Evolutionary conservation across 2,888 invertebrate species (phyloP).

Genomic region (Athalia cordata): DNA sequence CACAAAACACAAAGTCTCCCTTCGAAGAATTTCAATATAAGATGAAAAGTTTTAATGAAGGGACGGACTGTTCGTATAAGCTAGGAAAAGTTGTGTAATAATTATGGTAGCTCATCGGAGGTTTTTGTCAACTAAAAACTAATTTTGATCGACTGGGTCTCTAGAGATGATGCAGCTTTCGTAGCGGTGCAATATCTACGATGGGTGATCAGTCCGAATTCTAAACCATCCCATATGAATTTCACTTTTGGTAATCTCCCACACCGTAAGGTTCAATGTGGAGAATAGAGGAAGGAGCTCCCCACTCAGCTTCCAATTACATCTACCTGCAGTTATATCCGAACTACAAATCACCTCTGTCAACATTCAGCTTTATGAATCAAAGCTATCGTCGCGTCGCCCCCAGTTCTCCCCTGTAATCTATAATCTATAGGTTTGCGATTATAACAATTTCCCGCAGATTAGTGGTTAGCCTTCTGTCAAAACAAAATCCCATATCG

Average conservation of each 20-base stretch:
- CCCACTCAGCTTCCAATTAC: constrained; percentile 11
- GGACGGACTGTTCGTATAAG: neutral
- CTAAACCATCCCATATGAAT: neutral
- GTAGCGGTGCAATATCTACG: too few relatives aligned
- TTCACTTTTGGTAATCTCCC: neutral
- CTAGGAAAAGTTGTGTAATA: too few relatives aligned
- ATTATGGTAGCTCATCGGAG: too few relatives aligned
- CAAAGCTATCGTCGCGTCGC: neutral
- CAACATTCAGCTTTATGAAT: constrained; percentile 11
- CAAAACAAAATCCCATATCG: constrained; percentile 8
- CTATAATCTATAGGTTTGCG: neutral
- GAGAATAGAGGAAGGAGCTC: neutral
- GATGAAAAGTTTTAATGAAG: constrained; percentile 1
- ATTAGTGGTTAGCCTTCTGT: constrained; percentile 23
- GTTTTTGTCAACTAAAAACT: too few relatives aligned
- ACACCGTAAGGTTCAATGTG: neutral
- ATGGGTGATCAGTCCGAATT: too few relatives aligned
- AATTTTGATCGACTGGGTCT: too few relatives aligned
- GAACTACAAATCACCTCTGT: constrained; percentile 6
- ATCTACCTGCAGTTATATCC: constrained; percentile 8
- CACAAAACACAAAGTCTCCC: neutral
- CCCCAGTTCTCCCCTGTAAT: constrained; percentile 10
- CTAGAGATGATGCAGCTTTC: too few relatives aligned
- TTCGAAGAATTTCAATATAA: neutral
- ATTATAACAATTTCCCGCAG: constrained; percentile 7